These are phyloP conservation scores for Ailuropoda melanoleuca DNA, from an alignment of 2,113 vertebrate genomes.

Conservation along the genomic window DNA sequence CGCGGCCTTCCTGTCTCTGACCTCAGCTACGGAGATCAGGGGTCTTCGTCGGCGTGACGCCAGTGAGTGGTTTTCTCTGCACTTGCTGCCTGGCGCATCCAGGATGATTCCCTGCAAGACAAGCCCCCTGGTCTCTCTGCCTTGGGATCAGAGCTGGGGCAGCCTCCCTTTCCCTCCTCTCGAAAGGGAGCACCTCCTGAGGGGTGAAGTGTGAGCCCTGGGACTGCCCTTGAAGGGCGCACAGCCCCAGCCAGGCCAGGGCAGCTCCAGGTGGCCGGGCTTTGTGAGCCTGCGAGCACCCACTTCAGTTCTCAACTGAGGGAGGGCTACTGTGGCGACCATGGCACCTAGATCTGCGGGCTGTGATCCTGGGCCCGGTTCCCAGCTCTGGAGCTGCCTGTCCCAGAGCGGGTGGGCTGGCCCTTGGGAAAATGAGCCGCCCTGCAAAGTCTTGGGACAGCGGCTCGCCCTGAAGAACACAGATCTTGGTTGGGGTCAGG, in stretches of 20 bases:
- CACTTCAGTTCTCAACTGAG: neutral
- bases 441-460: fast-evolving
- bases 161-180: neutral
- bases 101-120: neutral
- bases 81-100: fast-evolving
- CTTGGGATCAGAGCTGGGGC: neutral
- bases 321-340: no score
- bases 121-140: neutral
- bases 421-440: neutral
- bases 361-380: neutral
- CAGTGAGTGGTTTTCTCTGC: no score
- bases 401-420: neutral
- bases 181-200: no score
- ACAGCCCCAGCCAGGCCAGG: no score
- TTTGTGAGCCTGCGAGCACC: no score
- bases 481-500: neutral
- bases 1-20: neutral
- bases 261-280: no score
- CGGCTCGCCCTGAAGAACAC: neutral
- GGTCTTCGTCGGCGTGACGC: fast-evolving
- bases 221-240: neutral
- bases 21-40: fast-evolving
- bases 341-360: neutral
- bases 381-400: neutral
- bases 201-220: neutral